Evolutionary conservation across 2,888 invertebrate genomes (phyloP), one percentile per base, ranked within the genome.

Genomic region (Temnothorax ravouxi): DNA sequence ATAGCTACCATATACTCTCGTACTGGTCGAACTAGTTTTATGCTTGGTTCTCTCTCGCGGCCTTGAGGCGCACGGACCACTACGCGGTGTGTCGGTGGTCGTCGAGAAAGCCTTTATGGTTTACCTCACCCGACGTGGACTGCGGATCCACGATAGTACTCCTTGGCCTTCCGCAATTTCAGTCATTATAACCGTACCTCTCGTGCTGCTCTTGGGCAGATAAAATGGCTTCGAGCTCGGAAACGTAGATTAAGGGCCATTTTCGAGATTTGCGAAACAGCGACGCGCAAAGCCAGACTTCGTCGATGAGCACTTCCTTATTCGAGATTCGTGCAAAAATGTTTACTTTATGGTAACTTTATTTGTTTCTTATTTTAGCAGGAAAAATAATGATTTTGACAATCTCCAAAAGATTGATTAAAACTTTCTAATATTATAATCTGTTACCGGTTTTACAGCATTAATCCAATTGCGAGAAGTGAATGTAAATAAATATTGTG

Each of bases 11-110:
- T 90, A 89, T 90, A 89, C 88, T 89, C 84, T 82, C 83, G 90
- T 88, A 91, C 92, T 87, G 91, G 92, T 92, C 91, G 91, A 87
- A 92, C 92, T 92, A 92, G 92, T 93, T 93, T 92, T 91, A 92
- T 91, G 92, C 92, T 91, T 88, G 90, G 90, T 86, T 91, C 90
- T 90, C 89, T 75, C 89, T 75, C 67, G 89, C 90, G 93, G 88
- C 93, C 93, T 93, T 93, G 93, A 89, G 86, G 89, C 88, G 56
- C 88, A 62, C 84, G 79, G 81, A 87, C 87, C 80, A 77, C 77
- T 84, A 66, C 79, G 54, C 59, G 47, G 44, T 13, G 79, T 77
- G 62, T 59, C 67, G 66, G 47, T 85, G 88, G 59, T 86, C 66
- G 87, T 83, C 84, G 87, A 87, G 86, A 81, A 84, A 90, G 87